Evolutionary conservation across 2,797 vertebrate genomes (phyloP).

Genomic region (Sebastiscus albofasciatus): DNA sequence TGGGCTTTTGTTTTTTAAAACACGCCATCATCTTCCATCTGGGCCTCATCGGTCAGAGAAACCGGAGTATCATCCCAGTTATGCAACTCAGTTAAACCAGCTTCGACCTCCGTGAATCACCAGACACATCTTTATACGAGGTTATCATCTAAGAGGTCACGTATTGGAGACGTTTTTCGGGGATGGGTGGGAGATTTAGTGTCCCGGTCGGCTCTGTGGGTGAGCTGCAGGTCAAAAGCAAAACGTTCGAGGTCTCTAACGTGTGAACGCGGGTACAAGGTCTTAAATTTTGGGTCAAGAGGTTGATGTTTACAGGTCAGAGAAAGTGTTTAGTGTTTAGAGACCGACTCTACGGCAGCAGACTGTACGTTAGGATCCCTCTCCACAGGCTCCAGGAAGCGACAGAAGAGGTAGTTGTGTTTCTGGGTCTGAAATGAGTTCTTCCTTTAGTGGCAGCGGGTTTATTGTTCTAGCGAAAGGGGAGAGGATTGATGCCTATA

Average conservation of each 20-base stretch:
- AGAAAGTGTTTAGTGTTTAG: constrained; percentile 38
- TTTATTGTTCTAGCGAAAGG: constrained; percentile 84
- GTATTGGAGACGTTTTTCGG: neutral
- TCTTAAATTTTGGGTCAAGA: constrained; percentile 41
- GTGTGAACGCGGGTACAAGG: constrained; percentile 14
- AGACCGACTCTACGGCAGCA: constrained; percentile 8
- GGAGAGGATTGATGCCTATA: constrained; percentile 85
- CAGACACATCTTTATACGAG: constrained; percentile 44
- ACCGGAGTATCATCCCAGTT: constrained; percentile 69
- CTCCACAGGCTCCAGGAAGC: constrained; percentile 53
- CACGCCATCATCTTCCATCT: constrained; percentile 73
- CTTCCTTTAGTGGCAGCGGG: constrained; percentile 73
- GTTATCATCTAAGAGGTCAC: constrained; percentile 35
- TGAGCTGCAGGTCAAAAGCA: constrained; percentile 44
- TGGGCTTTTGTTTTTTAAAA: constrained; percentile 62
- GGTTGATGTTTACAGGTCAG: constrained; percentile 49
- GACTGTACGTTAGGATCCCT: constrained; percentile 23
- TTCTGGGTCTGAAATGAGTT: constrained; percentile 68
- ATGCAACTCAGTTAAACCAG: constrained; percentile 72
- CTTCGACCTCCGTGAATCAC: constrained; percentile 56
- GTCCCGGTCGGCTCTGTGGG: constrained; percentile 22
- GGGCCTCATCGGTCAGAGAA: constrained; percentile 67
- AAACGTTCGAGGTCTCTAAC: constrained; percentile 18
- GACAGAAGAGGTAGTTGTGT: constrained; percentile 60
- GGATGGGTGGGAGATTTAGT: constrained; percentile 20